Base-by-base conservation (phyloP, 92 coral and sea anemone species). In the Porites lobata region DNA sequence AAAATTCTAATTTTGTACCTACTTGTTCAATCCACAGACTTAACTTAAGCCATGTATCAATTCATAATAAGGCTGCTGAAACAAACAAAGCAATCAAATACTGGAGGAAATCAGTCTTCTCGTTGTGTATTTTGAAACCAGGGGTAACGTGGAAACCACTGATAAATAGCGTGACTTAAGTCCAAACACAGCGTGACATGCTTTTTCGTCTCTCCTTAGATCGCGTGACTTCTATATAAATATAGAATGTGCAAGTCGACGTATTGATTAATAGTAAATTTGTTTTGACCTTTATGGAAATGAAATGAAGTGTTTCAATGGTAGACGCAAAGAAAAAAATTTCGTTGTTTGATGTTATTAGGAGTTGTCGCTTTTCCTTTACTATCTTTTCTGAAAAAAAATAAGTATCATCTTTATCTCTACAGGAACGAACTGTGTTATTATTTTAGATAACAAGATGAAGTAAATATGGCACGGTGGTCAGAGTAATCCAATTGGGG, bases 371-470 rank as follows among this genome's bases (percentile, higher is more conserved):
- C 19, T 62, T 62, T 62, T 50, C 7, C 14, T 57, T 76, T 5
- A 12, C 15, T 43, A 17, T 22, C 9, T 19, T n/a, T 29, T 63
- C 50, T 38, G 47, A 38, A 29, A 10, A n/a, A 17, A 43, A 62
- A 43, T 63, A 22, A 63, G 50, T 18, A 22, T 14, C 29, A 15
- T 54, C 65, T 57, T 24, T 5, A 76, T 47, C 51, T 15, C 66
- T 76, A 19, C 12, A 21, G 6, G 80, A 26, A 54, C 52, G 80
- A 22, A 29, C 11, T 38, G 22, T 47, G 22, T 43, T 78, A 71
- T 57, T 17, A 7, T 18, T 72, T 18, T 72, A 8, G 38, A 71
- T 63, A 83, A 82, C 69, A 83, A 71, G 22, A 82, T 82, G 52
- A 54, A 54, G 70, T 38, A 13, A 65, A 15, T 52, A 52, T 8